Evolutionary conservation across 2,888 invertebrate genomes (phyloP).

Genomic region (Unio delphinus): DNA sequence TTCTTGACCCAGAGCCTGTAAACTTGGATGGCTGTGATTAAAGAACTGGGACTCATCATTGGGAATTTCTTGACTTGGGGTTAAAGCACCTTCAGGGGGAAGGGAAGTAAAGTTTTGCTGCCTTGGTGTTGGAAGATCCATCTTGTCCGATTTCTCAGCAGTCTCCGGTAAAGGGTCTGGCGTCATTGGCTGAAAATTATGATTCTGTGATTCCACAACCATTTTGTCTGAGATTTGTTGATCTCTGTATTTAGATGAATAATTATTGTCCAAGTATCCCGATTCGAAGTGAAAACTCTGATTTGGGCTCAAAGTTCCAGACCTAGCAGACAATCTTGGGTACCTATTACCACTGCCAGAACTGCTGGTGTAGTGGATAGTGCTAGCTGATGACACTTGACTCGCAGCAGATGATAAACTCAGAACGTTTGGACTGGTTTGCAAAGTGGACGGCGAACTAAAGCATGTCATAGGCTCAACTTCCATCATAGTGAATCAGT

Average conservation of each 20-base stretch:
- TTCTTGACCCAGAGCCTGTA: no score
- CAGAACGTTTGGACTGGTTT: no score
- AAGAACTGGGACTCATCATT: no score
- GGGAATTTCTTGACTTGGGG: conserved; percentile 35
- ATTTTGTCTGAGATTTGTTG: conserved; percentile 19
- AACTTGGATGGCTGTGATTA: no score
- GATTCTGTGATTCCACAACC: conserved; percentile 51
- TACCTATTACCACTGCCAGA: no score
- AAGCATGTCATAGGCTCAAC: conserved; percentile 40
- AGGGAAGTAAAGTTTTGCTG: conserved; percentile 23
- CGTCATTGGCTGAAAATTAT: conserved; percentile 38
- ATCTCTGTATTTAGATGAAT: neutral
- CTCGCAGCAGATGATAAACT: no score
- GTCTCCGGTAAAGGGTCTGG: conserved; percentile 44
- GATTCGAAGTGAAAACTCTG: no score
- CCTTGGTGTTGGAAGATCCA: conserved; percentile 15
- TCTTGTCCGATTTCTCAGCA: conserved; percentile 27
- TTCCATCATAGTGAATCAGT: conserved; percentile 44
- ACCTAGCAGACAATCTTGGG: no score
- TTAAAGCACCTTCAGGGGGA: conserved; percentile 45
- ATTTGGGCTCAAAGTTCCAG: no score
- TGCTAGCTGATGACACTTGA: no score
- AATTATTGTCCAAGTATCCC: no score
- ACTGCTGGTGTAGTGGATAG: no score
- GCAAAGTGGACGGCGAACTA: conserved; percentile 29